Evolutionary conservation across 1,140 invertebrate genomes (phyloP).

Genomic region (Drosophila mauritiana): DNA sequence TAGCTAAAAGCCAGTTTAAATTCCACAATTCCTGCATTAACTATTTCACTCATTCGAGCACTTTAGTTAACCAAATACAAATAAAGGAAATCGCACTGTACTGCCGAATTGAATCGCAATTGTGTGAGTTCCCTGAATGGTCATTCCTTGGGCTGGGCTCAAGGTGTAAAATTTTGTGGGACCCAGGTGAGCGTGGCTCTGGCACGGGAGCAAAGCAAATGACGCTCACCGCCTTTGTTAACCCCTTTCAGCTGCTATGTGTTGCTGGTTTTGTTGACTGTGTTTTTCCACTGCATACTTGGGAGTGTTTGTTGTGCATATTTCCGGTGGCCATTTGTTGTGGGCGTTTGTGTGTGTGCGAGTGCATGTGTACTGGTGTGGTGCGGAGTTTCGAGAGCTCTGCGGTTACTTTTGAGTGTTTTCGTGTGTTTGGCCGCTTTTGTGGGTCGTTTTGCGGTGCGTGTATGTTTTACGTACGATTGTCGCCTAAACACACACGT

Average conservation of each 20-base stretch:
- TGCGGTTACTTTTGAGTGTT: constrained; percentile 70
- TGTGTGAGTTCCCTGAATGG: constrained; percentile 38
- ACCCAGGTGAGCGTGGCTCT: constrained; percentile 43
- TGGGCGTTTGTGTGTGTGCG: constrained; percentile 34
- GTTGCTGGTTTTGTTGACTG: constrained; percentile 17
- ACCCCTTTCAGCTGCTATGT: constrained; percentile 11
- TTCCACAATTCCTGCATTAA: no score
- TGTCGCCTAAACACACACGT: constrained; percentile 32
- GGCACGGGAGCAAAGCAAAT: constrained; percentile 15
- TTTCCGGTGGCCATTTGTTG: constrained; percentile 64
- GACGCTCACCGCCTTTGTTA: constrained; percentile 34
- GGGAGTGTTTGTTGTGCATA: constrained; percentile 69
- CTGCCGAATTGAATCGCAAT: constrained; percentile 28
- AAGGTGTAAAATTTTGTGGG: constrained; percentile 11
- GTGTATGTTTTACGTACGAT: constrained; percentile 56
- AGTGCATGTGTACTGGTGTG: constrained; percentile 38
- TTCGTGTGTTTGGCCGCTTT: constrained; percentile 58
- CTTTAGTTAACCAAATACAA: no score
- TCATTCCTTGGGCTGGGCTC: constrained; percentile 30
- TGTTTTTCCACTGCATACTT: constrained; percentile 39
- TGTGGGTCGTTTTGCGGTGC: constrained; percentile 63
- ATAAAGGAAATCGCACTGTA: neutral
- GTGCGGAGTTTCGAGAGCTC: constrained; percentile 55
- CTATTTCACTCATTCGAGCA: no score
- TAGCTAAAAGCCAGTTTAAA: no score